Base-by-base conservation (phyloP, 2,888 invertebrate genomes). In the Euphydryas editha region DNA sequence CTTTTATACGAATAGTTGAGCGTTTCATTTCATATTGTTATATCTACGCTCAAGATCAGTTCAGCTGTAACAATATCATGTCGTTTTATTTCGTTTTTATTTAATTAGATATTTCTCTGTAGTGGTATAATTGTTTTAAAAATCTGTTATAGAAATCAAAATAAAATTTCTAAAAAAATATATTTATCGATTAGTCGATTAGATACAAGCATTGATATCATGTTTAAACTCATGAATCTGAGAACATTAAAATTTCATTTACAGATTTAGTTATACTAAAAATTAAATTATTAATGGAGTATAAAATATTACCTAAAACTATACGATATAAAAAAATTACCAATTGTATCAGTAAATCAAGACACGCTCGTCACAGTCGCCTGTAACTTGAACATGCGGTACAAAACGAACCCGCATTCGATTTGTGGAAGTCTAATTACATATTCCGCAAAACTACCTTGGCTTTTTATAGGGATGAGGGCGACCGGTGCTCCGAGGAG, bases 341-440 rank as follows among this genome's bases (percentile, higher is more conserved):
- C n/a, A n/a, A n/a, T n/a, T n/a, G n/a, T n/a, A n/a, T n/a, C n/a
- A n/a, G n/a, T n/a, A 24, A 4, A 2, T 24, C 4, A 24, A 6
- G 6, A 6, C 6, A 24, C 20, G 47, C 47, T 20, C 20, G 1
- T 13, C 47, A 47, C 47, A 20, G 13, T 18, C 1, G 46, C 20
- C 13, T 21, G 20, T 21, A 20, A 47, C 47, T 47, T 20, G 18
- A 20, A 47, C 1, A 13, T 6, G 18, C 11, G 18, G 17, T 17
- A 47, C 20, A 47, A 47, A 47, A 20, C 21, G 18, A 20, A 47
- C 47, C 47, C 47, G 47, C 47, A 47, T 21, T 21, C 47, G 21
- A 20, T 11, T 46, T 20, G 20, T 13, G 11, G 46, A 47, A 47
- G 18, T 47, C 20, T 20, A 47, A 47, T 47, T 20, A 47, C 47